Evolutionary conservation across 2,113 vertebrate species (phyloP), one percentile per base, ranked within the genome.

Genomic region (Aptenodytes patagonicus): DNA sequence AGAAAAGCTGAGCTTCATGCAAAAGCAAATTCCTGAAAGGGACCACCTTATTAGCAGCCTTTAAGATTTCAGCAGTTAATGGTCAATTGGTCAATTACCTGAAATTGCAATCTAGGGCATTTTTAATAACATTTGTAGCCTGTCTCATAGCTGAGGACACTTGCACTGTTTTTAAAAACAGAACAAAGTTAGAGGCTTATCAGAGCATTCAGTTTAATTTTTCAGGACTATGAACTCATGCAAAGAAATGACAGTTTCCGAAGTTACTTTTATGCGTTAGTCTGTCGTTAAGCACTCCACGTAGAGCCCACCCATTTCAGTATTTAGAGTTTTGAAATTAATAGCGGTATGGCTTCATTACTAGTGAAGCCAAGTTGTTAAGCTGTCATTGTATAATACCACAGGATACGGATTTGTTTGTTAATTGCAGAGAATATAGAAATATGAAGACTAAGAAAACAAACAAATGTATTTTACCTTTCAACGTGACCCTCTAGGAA

Each of bases 381-480:
- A 77, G 29, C 11, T 93, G 77, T 72, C 96, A 95, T 52, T 96
- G 54, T 44, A 29, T 36, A 92, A 40, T 95, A 81, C 91, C 86
- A 94, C 46, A 65, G 89, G 86, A 93, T 90, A 77, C n/a, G 49
- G 91, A 96, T 88, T 97, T 92, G 73, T 93, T 92, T 95, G 73
- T 95, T 96, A 97, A 95, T 89, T 93, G 90, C 34, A 87, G 89
- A 87, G 95, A 97, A 95, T 42, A 95, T 91, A 47, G 92, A 95
- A 92, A 97, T 87, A 83, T 8, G 68, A 96, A 96, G 94, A 94
- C 84, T 94, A 79, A 95, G 70, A 94, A 94, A 95, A 92, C 83
- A 96, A 95, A 93, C 81, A 93, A 95, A 94, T 49, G 90, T 86
- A 93, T 94, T 97, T 97, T 97, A 97, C 95, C 92, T 97, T 97